Percentiles rank a stretch among this genome's conserved stretches.
Conservation (phyloP, 2,797 vertebrate species). For the Gila robusta region DNA sequence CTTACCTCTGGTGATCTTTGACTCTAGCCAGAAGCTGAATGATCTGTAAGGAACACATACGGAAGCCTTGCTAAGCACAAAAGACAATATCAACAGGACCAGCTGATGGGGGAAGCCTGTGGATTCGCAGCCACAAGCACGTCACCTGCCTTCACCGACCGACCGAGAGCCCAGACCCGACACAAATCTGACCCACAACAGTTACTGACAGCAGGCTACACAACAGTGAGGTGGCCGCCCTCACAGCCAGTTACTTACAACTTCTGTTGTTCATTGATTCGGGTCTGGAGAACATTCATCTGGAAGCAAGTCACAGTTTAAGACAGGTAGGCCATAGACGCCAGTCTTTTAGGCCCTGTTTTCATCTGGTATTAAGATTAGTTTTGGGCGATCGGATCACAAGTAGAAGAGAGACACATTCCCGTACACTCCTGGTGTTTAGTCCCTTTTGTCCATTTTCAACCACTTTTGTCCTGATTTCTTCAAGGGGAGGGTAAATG, state of each 20-base stretch:
- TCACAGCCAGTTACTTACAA: slow-evolving; percentile 74
- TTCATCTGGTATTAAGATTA: neutral
- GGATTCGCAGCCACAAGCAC: slow-evolving; percentile 36
- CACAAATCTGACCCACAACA: slow-evolving; percentile 53
- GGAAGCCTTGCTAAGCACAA: slow-evolving; percentile 66
- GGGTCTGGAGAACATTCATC: slow-evolving; percentile 73
- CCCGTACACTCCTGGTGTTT: neutral
- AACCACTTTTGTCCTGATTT: neutral
- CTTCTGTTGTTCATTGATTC: slow-evolving; percentile 78
- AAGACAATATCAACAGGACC: slow-evolving; percentile 38
- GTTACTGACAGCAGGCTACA: slow-evolving; percentile 65
- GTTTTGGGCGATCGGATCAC: neutral
- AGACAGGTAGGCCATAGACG: slow-evolving; percentile 57
- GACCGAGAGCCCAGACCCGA: slow-evolving; percentile 40
- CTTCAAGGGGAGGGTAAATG: neutral
- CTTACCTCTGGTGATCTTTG: slow-evolving; percentile 75
- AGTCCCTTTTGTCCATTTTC: neutral
- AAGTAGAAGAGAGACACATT: neutral
- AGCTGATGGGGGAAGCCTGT: slow-evolving; percentile 24
- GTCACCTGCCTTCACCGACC: slow-evolving; percentile 41
- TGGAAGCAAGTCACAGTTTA: slow-evolving; percentile 76
- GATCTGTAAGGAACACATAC: slow-evolving; percentile 74
- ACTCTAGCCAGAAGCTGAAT: slow-evolving; percentile 75
- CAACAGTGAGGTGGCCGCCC: slow-evolving; percentile 60
- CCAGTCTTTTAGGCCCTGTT: neutral